Percentiles rank a stretch among this genome's conserved stretches.
phyloP scores from a whole-genome alignment of 2,888 invertebrate genomes.

The Ormyrus pomaceus region DNA sequence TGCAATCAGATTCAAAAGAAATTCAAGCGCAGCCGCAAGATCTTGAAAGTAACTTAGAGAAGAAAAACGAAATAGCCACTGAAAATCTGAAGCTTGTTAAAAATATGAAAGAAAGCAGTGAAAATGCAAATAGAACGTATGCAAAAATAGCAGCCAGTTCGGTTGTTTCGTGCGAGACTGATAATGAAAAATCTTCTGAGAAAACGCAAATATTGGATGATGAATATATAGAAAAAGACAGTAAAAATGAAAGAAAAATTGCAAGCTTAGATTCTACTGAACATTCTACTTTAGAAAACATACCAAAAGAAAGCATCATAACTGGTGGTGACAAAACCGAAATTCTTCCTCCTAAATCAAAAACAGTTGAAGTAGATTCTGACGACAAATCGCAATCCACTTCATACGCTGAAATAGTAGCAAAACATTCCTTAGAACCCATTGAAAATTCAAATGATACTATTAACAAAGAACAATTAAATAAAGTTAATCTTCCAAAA shows the following conservation, averaged over 20 bases:
- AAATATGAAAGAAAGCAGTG: background rate
- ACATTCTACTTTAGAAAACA: no score
- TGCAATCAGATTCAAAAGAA: slow-evolving; percentile 1
- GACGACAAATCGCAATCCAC: slow-evolving; percentile 47
- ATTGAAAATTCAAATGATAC: slow-evolving; percentile 39
- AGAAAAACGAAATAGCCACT: no score
- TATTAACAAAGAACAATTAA: background rate
- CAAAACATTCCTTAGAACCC: slow-evolving; percentile 61
- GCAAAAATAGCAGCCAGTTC: background rate
- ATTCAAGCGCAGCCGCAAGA: background rate
- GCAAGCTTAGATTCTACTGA: background rate
- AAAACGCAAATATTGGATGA: background rate
- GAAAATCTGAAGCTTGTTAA: background rate
- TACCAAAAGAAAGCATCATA: no score
- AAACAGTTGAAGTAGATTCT: slow-evolving; percentile 38
- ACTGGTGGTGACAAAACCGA: no score
- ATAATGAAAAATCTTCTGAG: background rate
- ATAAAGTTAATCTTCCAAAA: slow-evolving; percentile 1
- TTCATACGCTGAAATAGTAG: slow-evolving; percentile 65
- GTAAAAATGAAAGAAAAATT: background rate
- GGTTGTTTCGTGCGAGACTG: no score
- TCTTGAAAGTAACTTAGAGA: background rate
- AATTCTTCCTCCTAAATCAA: slow-evolving; percentile 23
- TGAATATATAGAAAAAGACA: background rate
- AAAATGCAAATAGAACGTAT: background rate